Conservation (phyloP, 2,113 vertebrate genomes). For the Entomyzon cyanotis region DNA sequence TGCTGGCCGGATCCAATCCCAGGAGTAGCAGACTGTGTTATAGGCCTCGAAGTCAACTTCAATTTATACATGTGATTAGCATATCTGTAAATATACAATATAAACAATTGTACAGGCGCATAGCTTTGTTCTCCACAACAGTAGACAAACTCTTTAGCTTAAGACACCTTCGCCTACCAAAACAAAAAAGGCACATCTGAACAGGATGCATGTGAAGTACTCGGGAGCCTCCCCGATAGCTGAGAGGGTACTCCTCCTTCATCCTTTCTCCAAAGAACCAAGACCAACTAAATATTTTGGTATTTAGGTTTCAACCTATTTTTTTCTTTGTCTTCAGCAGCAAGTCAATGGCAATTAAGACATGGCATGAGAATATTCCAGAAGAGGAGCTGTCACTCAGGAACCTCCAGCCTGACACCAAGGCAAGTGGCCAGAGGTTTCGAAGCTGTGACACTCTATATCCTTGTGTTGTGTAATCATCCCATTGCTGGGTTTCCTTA, state of each 20-base stretch:
- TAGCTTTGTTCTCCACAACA: constrained; percentile 86
- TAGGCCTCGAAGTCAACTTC: constrained; percentile 76
- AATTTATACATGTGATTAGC: constrained; percentile 87
- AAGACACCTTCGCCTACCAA: constrained; percentile 81
- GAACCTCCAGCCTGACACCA: constrained; percentile 12
- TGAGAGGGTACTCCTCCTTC: constrained; percentile 16
- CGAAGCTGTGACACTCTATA: background rate
- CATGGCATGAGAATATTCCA: constrained; percentile 49
- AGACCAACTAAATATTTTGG: constrained; percentile 56
- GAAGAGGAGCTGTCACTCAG: constrained; percentile 48
- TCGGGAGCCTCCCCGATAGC: constrained; percentile 8
- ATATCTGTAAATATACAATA: constrained; percentile 87
- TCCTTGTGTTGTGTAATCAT: background rate
- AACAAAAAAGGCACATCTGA: constrained; percentile 95
- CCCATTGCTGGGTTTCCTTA: background rate
- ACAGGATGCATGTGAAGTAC: constrained; percentile 72
- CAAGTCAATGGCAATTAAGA: constrained; percentile 76
- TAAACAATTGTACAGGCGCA: constrained; percentile 90
- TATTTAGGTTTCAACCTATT: constrained; percentile 41
- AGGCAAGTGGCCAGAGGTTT: constrained; percentile 47
- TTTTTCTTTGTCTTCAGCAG: constrained; percentile 71
- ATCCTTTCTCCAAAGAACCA: constrained; percentile 51
- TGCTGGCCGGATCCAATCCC: constrained; percentile 50
- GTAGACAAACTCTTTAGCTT: constrained; percentile 83
- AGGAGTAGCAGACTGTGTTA: constrained; percentile 77